Base-by-base conservation (phyloP, 30 jellyfish, hydroid and myxozoan genomes). In the Cassiopea xamachana region DNA sequence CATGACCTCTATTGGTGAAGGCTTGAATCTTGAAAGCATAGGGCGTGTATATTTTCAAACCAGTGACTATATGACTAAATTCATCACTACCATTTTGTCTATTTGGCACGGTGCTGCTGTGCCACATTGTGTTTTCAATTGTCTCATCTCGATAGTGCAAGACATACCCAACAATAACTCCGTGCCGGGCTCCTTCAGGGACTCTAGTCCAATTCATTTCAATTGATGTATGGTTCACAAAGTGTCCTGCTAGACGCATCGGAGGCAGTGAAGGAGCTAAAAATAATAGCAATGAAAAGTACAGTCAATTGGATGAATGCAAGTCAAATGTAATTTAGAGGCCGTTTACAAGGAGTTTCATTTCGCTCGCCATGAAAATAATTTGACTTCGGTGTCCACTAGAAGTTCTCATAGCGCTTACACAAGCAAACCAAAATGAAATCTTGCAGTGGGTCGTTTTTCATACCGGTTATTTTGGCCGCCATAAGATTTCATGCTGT, bases 241-340 rank as follows among this genome's bases (percentile, higher is more conserved):
- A 86, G 84, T 86, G 81, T 16, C 93, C 93, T 1, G 93, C 59
- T 48, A 86, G 81, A 61, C 75, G 74, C 84, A 73, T 58, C 1
- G 93, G 93, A 17, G 93, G 82, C 69, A 61, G 46, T 43, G 80
- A 71, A 18, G 80, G 80, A 71, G 55, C 80, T 71, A 67, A 16
- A 71, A 64, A 64, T 4, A 64, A 64, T 5, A 64, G 43, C 15
- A 73, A 73, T 7, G n/a, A 43, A 3, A 6, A 73, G 49, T 73
- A 73, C 7, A 12, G 64, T 3, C 12, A 6, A 55, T 3, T 3
- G 12, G 12, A 55, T 55, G 10, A 10, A 55, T 3, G 64, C 10
- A 55, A 55, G 12, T 55, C 10, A 55, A 55, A 55, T 3, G 64
- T 55, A 55, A 27, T 27, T 27, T 27, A 27, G 39, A 27, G 39